A percentile compares a stretch with the other conserved stretches of the same genome.
Evolutionary conservation across 2,113 vertebrate genomes (phyloP).

Genomic region (Dendrocopos noguchii): DNA sequence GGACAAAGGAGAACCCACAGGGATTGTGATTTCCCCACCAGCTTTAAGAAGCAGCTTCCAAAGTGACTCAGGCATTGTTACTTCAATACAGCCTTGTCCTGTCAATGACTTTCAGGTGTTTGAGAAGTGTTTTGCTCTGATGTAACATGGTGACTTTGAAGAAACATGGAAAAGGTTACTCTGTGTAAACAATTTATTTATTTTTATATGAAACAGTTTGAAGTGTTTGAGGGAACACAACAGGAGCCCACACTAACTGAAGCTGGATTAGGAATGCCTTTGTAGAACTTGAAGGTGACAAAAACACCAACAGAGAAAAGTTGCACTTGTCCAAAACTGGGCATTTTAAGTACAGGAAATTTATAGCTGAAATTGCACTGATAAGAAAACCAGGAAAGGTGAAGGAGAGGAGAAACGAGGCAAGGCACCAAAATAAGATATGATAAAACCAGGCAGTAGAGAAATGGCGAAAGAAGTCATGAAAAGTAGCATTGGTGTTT

Average conservation of each 20-base stretch:
- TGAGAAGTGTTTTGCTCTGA: background rate
- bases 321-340: background rate
- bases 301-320: background rate
- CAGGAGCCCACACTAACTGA: background rate
- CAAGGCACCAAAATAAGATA: background rate
- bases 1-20: accelerated
- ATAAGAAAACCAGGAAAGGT: background rate
- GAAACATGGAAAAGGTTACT: background rate
- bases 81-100: background rate
- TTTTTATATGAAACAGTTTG: background rate
- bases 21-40: background rate
- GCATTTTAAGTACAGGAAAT: background rate
- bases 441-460: background rate
- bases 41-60: background rate
- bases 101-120: background rate
- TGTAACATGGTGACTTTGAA: background rate
- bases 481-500: background rate
- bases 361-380: background rate
- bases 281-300: background rate
- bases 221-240: background rate
- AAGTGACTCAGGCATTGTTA: background rate
- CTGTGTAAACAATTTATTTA: background rate
- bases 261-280: background rate
- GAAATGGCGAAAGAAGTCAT: no score
- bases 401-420: background rate